Evolutionary conservation across 2,797 vertebrate species (phyloP), one percentile per base, ranked within the genome.

Genomic region (Cynodonichthys magdalenae): DNA sequence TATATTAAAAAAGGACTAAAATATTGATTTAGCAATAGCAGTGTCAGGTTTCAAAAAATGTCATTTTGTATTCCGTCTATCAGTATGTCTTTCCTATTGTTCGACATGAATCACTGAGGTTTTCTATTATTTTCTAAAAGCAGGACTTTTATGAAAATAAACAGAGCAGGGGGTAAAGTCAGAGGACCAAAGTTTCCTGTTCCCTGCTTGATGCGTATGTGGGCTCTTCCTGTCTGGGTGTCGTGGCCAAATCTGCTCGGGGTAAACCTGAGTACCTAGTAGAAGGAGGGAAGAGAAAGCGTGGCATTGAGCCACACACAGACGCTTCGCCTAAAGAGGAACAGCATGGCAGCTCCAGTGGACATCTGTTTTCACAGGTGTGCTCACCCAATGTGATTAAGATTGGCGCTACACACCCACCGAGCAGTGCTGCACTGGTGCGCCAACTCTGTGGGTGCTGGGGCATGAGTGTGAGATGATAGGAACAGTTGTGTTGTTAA

Each of bases 301-400:
- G 65, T 45, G 74, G 70, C 18, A 14, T 57, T 58, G 60, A 74
- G 75, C 75, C 79, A 82, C 69, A 56, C 50, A 36, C 82, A 74
- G 60, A 86, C 78, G 20, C 77, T 75, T 73, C 75, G 58, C 74
- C 85, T 88, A 86, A 90, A 91, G 81, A 87, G 80, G 85, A 90
- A 88, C 87, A 87, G 90, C 87, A 84, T 64, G 86, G 69, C 77
- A 53, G 83, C 72, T 87, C 79, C 64, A 12, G 82, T 67, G 89
- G 91, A 93, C 93, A 93, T 94, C 93, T 94, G 92, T 91, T 93
- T 90, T 92, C 90, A 88, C 93, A 94, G 92, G 92, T 94, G 93
- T 78, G 68, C 83, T 88, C 76, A 72, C 75, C 77, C 81, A 75
- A 79, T 91, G 89, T 89, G 92, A 94, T 94, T 92, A 93, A 90